Base-by-base conservation (phyloP, 2,888 invertebrate genomes). In the Hydrotaea cyrtoneurina region DNA sequence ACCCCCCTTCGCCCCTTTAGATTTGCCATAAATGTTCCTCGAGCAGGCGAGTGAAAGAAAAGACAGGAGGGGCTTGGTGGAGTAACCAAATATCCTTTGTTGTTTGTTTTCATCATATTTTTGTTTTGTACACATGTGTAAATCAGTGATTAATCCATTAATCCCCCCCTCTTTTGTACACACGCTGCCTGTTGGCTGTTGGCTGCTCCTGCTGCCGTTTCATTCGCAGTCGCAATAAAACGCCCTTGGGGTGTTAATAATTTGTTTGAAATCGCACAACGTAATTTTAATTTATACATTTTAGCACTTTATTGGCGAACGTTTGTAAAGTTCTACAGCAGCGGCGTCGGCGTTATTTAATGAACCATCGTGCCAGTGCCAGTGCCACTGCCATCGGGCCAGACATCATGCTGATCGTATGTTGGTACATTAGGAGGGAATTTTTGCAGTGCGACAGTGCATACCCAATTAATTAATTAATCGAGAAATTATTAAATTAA, bases 61-160 rank as follows among this genome's bases (percentile, higher is more conserved):
- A 13, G 2, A 10, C 7, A 39, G 39, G 11, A 10, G 39, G 39
- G 39, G 39, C 11, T 4, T 15, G 59, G 43, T 15, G 66, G 39
- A 43, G 15, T 62, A 2, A 1, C 23, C 19, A 46, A 21, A 66
- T 46, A 69, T 69, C 43, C 43, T 69, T 69, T 69, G 31, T 62
- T 62, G 69, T 69, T 69, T 69, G 21, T 46, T 69, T 43, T 46
- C 69, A 19, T 43, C 39, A 36, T 46, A 57, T 23, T 50, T 46
- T 39, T 4, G 39, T 50, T 46, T 39, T 4, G 39, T 39, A 43
- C 39, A 46, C 59, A 73, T 72, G 71, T 72, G 75, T 72, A 81
- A 84, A 84, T 84, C 84, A 79, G 78, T 81, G 84, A 84, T 81
- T 84, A 84, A 84, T 84, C 81, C 81, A 84, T 84, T 84, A 84